Evolutionary conservation across 2,888 invertebrate species (phyloP), one percentile per base, ranked within the genome.

Genomic region (Dolichopus griseipennis): DNA sequence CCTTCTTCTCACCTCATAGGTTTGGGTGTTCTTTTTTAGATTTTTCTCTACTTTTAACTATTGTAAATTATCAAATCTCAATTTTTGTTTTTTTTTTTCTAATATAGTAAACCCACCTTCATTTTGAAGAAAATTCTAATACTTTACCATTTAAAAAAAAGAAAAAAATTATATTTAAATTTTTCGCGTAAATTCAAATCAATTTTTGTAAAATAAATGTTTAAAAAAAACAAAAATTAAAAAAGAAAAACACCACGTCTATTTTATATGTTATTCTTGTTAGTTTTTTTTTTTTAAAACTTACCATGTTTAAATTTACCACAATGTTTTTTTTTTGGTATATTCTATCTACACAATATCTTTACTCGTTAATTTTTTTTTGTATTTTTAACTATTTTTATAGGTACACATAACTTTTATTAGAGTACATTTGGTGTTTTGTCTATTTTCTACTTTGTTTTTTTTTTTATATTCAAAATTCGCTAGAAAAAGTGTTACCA

Each of bases 371-470:
- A 18, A 52, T 52, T 52, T 52, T 12, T 43, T 43, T 15, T 37
- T 37, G 7, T 52, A 52, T 52, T n/a, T 52, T 52, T 52, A 18
- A 9, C 15, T 52, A 15, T 52, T 52, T n/a, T 41, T 41, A 41
- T 18, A 52, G 18, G n/a, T 52, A 52, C 52, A 52, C 52, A 52
- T 52, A 52, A 52, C 52, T 52, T 52, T 52, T 52, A 52, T 52
- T 52, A 52, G 52, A 52, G 52, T 52, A 52, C 5, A 18, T 18
- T 52, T 52, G 2, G 9, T 52, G n/a, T 52, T 52, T 8, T 37
- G 4, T 10, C 8, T 37, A 7, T 5, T 5, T 37, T 37, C 8
- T 37, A 10, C 1, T 37, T 37, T 37, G 4, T 37, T 37, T 37
- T 37, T 10, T 27, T n/a, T n/a, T n/a, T n/a, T n/a, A n/a, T n/a